phyloP scores from a whole-genome alignment of 2,113 vertebrate species.

The Erythrocercus mccallii region DNA sequence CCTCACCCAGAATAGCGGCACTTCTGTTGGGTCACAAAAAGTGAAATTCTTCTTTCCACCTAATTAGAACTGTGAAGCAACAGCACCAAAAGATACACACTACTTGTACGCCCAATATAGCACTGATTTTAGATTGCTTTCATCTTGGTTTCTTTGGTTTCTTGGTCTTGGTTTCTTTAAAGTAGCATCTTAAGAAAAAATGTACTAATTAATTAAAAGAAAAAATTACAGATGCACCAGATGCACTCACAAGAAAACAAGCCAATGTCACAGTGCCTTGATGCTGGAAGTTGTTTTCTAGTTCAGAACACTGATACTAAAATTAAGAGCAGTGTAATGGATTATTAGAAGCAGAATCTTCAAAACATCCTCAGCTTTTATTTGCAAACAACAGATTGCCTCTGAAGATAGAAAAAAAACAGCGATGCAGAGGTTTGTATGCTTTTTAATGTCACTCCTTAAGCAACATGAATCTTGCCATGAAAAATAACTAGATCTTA shows the following conservation, averaged over 20 bases:
- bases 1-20: neutral
- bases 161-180: neutral
- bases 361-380: neutral
- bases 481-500: neutral
- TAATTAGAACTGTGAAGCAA: neutral
- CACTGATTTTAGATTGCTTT: neutral
- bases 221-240: neutral
- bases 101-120: accelerated
- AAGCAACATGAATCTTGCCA: neutral
- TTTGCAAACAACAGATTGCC: neutral
- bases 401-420: neutral
- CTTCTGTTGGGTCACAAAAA: neutral
- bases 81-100: neutral
- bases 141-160: too few species aligned
- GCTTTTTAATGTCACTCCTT: neutral
- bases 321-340: neutral
- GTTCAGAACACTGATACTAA: neutral
- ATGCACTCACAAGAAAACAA: neutral
- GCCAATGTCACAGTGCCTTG: neutral
- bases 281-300: neutral
- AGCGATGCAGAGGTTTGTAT: neutral
- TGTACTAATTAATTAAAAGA: neutral
- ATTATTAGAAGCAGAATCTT: neutral
- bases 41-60: neutral
- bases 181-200: neutral